Conservation (phyloP, 2,797 vertebrate species). For the Chelon labrosus region DNA sequence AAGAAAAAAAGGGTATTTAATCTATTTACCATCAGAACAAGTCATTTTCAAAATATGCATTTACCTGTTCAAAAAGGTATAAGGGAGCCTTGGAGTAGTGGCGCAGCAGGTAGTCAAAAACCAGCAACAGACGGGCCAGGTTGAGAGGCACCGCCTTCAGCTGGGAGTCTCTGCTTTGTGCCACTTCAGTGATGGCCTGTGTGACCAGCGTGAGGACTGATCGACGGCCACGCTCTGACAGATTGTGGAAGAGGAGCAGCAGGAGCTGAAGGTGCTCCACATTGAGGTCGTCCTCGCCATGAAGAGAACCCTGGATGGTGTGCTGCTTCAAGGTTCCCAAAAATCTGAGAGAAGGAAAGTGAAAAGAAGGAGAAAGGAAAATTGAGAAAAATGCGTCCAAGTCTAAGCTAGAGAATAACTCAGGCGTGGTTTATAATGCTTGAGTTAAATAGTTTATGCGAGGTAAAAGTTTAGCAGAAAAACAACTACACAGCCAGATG, state of each 20-base stretch:
- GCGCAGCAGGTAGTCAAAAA: conserved; percentile 96
- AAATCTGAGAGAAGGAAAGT: conserved; percentile 83
- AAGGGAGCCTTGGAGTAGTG: conserved; percentile 94
- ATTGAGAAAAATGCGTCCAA: background rate
- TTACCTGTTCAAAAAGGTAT: conserved; percentile 97
- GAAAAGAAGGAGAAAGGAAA: conserved; percentile 5
- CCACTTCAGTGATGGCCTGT: conserved; percentile 92
- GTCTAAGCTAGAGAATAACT: background rate
- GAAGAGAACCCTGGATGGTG: conserved; percentile 90
- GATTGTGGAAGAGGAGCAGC: conserved; percentile 96
- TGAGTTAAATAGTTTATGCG: background rate
- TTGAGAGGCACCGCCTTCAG: conserved; percentile 90
- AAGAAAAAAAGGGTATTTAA: background rate
- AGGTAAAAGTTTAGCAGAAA: background rate
- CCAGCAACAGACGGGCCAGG: conserved; percentile 91
- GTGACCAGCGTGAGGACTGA: conserved; percentile 88
- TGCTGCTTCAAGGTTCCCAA: conserved; percentile 95
- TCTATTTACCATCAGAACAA: background rate
- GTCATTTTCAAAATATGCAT: background rate
- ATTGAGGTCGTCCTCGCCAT: conserved; percentile 94
- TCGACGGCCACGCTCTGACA: conserved; percentile 92
- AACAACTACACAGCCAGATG: background rate
- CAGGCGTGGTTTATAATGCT: background rate
- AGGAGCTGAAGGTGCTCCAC: conserved; percentile 97
- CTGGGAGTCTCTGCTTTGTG: conserved; percentile 89